Base-by-base conservation (phyloP, 92 coral and sea anemone genomes). In the Phenganax subtilis region DNA sequence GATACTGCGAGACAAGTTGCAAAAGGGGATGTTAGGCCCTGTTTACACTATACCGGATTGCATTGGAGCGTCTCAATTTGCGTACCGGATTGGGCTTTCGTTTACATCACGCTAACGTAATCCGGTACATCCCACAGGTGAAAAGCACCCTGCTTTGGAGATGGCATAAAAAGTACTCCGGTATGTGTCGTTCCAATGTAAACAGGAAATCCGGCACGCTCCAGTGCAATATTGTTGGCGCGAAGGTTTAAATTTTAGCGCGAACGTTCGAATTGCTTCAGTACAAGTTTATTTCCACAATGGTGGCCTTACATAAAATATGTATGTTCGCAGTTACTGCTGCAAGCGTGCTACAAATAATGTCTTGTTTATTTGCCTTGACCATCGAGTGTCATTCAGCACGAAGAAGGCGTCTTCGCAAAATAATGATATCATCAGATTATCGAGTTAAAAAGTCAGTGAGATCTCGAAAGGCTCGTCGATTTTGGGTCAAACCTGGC, bases 401-500 rank as follows among this genome's bases (percentile, higher is more conserved):
- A 71, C 52, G 8, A 14, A 47, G 76, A 20, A 20, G 25, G 25
- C 25, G 25, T 20, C 25, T 20, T 31, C 54, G 76, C 12, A 71
- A 47, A 29, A 47, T 53, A 7, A 15, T 53, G 51, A 37, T 31
- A 29, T 9, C 54, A 6, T 47, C 3, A 31, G 51, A 71, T 44
- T 30, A 31, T 8, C 52, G 14, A 3, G 47, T 68, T 9, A 5
- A 59, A 59, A 59, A 59, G 4, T 59, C 8, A 4, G 65, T 59
- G 17, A 59, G 12, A 59, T 10, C 4, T 6, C 6, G 67, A 75
- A 75, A 9, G 53, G 57, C 67, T 11, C 37, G 84, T 70, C 85
- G 78, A 65, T 60, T 81, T 58, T 85, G 91, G 91, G 72, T 88
- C 16, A 85, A 81, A 81, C 91, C 86, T n/a, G 90, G 86, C 8